phyloP scores from a whole-genome alignment of 2,113 vertebrate species.

The Smithornis capensis region DNA sequence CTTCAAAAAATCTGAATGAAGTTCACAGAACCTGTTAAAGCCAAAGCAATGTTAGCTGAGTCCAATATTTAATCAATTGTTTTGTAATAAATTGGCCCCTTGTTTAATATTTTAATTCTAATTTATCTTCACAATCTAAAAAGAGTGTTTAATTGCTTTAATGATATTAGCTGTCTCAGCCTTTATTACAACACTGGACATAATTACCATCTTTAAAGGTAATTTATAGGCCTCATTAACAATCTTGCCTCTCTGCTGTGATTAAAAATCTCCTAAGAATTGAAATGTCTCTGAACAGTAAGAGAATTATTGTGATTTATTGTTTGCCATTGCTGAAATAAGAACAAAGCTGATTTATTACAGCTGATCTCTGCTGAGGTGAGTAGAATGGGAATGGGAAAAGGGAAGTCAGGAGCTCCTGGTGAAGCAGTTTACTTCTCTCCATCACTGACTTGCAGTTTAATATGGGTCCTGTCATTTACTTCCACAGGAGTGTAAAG shows the following conservation, averaged over 20 bases:
- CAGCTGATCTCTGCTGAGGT: slow-evolving; percentile 51
- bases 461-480: slow-evolving; percentile 37
- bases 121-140: slow-evolving; percentile 79
- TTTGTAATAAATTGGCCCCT: background rate
- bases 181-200: slow-evolving; percentile 70
- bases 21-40: background rate
- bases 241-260: slow-evolving; percentile 76
- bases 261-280: slow-evolving; percentile 76
- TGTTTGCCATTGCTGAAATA: slow-evolving; percentile 60
- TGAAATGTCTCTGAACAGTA: slow-evolving; percentile 65
- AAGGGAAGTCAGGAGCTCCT: slow-evolving; percentile 32
- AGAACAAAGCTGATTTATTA: slow-evolving; percentile 66
- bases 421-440: slow-evolving; percentile 4
- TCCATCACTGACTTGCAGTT: background rate
- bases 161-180: slow-evolving; percentile 73
- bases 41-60: background rate
- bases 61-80: slow-evolving; percentile 25
- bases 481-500: background rate
- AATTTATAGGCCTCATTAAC: slow-evolving; percentile 86
- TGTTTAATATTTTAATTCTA: slow-evolving; percentile 70
- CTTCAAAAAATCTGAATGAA: background rate
- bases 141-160: slow-evolving; percentile 76
- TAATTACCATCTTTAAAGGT: slow-evolving; percentile 76
- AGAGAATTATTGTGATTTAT: slow-evolving; percentile 73
- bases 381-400: slow-evolving; percentile 46